Base-by-base conservation (phyloP, 2,888 invertebrate genomes). In the Drosophila tanythrix region DNA sequence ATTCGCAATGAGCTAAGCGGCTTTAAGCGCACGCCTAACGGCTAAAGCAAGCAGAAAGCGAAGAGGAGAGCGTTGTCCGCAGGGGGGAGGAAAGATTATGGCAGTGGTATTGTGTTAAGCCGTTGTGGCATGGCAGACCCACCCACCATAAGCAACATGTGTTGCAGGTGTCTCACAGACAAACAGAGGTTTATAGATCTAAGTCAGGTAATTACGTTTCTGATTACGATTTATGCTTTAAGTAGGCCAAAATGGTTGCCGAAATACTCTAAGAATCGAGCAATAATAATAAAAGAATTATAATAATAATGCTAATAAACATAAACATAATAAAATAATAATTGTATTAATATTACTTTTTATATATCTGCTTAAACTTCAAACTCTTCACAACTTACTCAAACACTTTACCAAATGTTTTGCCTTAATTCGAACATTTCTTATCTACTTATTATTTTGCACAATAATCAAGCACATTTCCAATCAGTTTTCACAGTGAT, bases 1-100 rank as follows among this genome's bases (percentile, higher is more conserved):
- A 79, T 82, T 86, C 70, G 73, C 81, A 79, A 83, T 76, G 84
- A 81, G 75, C 74, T 87, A 87, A 84, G 85, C 81, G 84, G 87
- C 81, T 84, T 86, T 76, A 81, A 73, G 52, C 68, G 58, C 74
- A 66, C 66, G 74, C 83, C 70, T 52, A 60, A 51, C 60, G n/a
- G 50, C 33, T 69, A 29, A 51, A 61, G 68, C 55, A 50, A 55
- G 36, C 31, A 15, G 25, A 4, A 31, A 29, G 13, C 13, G 13
- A 55, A 27, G 11, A 10, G 10, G 11, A 5, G 25, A 13, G 40
- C 10, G 29, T 18, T 27, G 27, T 18, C 50, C 15, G 10, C 27
- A 33, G 27, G 57, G 15, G 13, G 48, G 10, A 31, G 31, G 13
- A 6, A 46, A 15, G 52, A 46, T 43, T 43, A 31, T 48, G 25